phyloP scores from a whole-genome alignment of 92 coral and sea anemone species.

The Micromussa lordhowensis region DNA sequence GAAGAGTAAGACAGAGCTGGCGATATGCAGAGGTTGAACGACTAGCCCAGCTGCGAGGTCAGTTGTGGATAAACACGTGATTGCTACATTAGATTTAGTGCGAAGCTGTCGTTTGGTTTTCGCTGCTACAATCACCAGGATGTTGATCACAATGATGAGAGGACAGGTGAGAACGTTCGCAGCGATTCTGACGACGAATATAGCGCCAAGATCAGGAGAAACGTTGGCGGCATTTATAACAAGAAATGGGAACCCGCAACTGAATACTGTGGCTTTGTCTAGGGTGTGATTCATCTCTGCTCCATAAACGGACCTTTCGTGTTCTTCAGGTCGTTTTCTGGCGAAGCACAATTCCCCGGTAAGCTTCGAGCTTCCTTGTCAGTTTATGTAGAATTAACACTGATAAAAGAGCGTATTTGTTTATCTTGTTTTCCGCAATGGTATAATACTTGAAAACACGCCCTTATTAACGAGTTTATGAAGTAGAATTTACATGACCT shows the following conservation, averaged over 20 bases:
- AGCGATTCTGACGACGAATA: neutral
- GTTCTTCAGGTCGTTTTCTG: neutral
- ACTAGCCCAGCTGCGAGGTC: no score
- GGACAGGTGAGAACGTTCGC: neutral
- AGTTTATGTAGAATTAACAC: no score
- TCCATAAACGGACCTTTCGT: neutral
- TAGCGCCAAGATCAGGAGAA: neutral
- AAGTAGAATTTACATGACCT: no score
- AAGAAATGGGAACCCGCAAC: neutral
- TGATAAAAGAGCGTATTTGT: no score
- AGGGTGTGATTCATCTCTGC: neutral
- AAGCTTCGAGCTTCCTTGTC: no score
- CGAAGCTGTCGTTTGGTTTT: slow-evolving; percentile 4
- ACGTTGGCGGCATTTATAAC: neutral
- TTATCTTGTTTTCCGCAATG: no score
- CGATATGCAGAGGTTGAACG: neutral
- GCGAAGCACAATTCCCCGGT: neutral
- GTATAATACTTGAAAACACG: no score
- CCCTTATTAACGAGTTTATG: no score
- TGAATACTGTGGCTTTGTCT: neutral
- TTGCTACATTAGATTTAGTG: neutral
- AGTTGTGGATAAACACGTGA: neutral
- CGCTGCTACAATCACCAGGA: neutral
- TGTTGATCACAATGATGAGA: neutral
- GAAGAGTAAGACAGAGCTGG: neutral